A percentile compares a stretch with the other conserved stretches of the same genome.
Evolutionary conservation across 2,113 vertebrate genomes (phyloP).

Genomic region (Tympanuchus pallidicinctus): DNA sequence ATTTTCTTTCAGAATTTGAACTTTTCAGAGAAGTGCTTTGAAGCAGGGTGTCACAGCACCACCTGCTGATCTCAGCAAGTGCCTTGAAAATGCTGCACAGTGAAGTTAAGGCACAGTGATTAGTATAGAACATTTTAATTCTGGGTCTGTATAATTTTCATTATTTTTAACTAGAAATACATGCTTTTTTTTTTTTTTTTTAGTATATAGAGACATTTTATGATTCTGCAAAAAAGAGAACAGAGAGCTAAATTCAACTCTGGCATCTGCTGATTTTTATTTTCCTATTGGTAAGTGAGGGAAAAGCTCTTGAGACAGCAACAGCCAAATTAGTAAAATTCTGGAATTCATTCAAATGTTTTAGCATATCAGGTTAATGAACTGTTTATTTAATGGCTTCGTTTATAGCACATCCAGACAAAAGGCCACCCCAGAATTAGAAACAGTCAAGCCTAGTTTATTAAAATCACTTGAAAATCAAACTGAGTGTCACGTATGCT

Average conservation of each 20-base stretch:
- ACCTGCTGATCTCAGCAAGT: slow-evolving; percentile 10
- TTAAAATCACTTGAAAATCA: background rate
- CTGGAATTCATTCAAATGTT: background rate
- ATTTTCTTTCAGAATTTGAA: background rate
- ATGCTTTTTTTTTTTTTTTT: background rate
- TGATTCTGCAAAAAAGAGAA: background rate
- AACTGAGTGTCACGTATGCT: background rate
- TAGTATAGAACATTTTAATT: background rate
- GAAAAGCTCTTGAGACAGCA: background rate
- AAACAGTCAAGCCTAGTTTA: background rate
- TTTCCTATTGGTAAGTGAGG: background rate
- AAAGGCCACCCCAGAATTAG: background rate
- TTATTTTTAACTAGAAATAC: background rate
- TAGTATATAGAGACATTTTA: background rate
- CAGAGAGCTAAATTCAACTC: background rate
- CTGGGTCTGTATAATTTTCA: background rate
- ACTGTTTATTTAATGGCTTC: background rate
- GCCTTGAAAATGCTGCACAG: background rate
- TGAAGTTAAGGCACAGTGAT: background rate
- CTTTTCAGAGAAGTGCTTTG: background rate
- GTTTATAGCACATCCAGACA: background rate
- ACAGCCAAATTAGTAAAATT: background rate
- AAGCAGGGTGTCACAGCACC: slow-evolving; percentile 41
- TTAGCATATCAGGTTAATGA: background rate
- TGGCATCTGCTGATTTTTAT: background rate